phyloP scores from a whole-genome alignment of 2,888 invertebrate species.

The Omphaloscelis lunosa region DNA sequence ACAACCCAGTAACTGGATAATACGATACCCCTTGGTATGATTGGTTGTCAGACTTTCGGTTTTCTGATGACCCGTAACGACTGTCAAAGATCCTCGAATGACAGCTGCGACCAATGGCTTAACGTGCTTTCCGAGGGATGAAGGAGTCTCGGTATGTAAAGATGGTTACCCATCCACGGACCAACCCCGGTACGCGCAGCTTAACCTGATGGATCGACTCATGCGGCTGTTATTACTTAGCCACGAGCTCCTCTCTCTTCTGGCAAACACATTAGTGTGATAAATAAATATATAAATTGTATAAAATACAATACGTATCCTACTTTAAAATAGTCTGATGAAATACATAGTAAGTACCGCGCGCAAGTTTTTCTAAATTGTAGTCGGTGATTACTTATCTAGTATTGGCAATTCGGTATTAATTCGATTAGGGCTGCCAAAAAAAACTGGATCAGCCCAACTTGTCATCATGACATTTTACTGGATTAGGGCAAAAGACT shows the following conservation, averaged over 20 bases:
- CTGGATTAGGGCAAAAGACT: not conserved
- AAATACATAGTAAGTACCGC: not conserved
- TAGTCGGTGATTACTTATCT: not conserved
- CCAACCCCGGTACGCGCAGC: no score
- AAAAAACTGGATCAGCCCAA: not conserved
- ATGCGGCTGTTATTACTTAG: no score
- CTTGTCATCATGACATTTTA: not conserved
- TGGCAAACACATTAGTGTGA: not conserved
- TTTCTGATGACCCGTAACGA: no score
- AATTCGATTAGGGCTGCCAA: not conserved
- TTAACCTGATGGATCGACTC: no score
- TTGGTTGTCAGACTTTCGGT: no score
- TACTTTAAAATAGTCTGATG: not conserved
- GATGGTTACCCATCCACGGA: no score
- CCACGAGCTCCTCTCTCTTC: not conserved
- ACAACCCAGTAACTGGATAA: no score
- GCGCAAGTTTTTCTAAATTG: not conserved
- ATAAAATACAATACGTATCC: not conserved
- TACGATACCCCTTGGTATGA: no score
- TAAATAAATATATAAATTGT: not conserved
- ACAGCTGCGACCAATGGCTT: no score
- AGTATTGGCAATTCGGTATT: not conserved
- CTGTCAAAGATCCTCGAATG: no score
- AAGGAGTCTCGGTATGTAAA: no score
- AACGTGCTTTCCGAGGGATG: no score